Percentiles rank a stretch among this genome's conserved stretches.
phyloP scores from a whole-genome alignment of 2,888 invertebrate species.

The Lithophane ornitopus region DNA sequence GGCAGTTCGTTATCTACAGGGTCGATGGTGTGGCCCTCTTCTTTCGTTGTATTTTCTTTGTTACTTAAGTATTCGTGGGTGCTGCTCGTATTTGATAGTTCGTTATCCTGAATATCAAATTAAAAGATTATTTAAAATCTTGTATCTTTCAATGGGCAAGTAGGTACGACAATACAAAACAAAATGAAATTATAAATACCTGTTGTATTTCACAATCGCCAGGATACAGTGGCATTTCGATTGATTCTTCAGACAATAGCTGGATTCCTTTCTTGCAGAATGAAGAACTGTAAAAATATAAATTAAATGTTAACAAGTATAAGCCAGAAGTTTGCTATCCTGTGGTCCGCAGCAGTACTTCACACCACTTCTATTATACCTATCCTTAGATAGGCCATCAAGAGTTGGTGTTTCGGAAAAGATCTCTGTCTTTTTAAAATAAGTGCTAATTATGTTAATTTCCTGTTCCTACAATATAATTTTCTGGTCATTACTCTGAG shows the following conservation, averaged over 20 bases:
- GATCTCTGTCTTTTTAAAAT: no score
- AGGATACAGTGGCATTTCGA: slow-evolving; percentile 93
- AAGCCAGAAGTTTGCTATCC: neutral
- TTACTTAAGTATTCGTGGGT: slow-evolving; percentile 70
- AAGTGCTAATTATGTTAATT: no score
- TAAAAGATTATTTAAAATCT: slow-evolving; percentile 10
- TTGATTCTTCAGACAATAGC: slow-evolving; percentile 93
- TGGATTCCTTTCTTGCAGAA: slow-evolving; percentile 94
- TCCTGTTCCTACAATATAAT: no score
- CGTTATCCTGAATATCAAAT: slow-evolving; percentile 73
- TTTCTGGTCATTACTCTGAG: no score
- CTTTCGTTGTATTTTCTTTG: slow-evolving; percentile 77
- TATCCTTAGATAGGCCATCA: no score
- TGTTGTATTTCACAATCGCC: slow-evolving; percentile 94
- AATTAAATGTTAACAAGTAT: neutral
- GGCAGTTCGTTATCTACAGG: slow-evolving; percentile 85
- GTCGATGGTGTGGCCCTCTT: slow-evolving; percentile 73
- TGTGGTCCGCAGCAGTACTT: neutral
- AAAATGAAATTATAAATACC: slow-evolving; percentile 71
- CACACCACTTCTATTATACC: neutral
- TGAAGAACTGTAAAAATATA: slow-evolving; percentile 91
- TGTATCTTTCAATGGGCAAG: neutral
- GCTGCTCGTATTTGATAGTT: slow-evolving; percentile 69
- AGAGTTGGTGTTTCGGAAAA: no score
- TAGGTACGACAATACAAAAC: neutral